Evolutionary conservation across 92 coral and sea anemone genomes (phyloP), one percentile per base, ranked within the genome.

Genomic region (Micromussa lordhowensis): DNA sequence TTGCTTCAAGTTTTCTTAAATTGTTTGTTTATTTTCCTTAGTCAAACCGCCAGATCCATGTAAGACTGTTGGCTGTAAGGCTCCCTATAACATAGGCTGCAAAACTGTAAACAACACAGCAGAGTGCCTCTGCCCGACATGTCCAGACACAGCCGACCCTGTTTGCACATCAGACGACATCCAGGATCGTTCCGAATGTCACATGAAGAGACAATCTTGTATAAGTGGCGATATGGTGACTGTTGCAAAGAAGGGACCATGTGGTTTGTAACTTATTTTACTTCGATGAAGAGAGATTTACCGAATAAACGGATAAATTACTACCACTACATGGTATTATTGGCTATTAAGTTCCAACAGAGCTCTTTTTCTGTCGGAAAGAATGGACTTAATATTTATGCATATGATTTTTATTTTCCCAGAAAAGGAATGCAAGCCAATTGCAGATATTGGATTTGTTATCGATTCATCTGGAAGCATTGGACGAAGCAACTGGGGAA

Each of bases 391-490:
- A 40, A 40, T 6, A 40, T 40, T 40, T 40, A 40, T 40, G 4
- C 48, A 6, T 40, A 40, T 40, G 8, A 4, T 40, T 40, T 40
- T 40, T 40, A 4, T 40, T 40, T 40, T 21, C 0, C 40, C 21
- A 87, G 90, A 79, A 11, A 87, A 87, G 36, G 80, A 66, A 5
- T 94, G 96, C 68, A 82, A 57, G 18, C 87, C 89, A 19, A 78
- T 71, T 5, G 92, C 87, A 6, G 96, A 94, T 86, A 74, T 94
- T 10, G 96, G 88, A 15, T 89, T 94, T 78, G 75, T 94, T 10
- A 85, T 94, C 13, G 96, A 94, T 38, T 90, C 94, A 26, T 94
- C 96, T 5, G 96, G 96, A 21, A 91, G 94, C 55, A 94, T 94
- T 55, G 96, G 96, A 29, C 54, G 83, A 24, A 12, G 22, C 19